Conservation (phyloP, 2,113 vertebrate genomes). For the Phrynocephalus versicolor region DNA sequence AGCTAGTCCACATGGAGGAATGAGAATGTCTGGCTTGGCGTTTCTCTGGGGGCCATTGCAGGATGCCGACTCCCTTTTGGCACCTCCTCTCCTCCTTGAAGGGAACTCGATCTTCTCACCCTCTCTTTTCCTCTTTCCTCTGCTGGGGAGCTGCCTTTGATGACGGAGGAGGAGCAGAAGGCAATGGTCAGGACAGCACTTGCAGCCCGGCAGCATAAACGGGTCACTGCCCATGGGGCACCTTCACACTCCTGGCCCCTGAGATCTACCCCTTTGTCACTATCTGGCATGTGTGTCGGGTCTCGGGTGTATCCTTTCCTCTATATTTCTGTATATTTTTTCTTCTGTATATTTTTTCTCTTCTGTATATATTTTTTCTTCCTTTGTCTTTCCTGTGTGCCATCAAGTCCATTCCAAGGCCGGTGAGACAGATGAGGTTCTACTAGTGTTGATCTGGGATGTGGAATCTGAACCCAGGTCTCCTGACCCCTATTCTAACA, state of each 20-base stretch:
- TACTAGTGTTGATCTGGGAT: too few relatives aligned
- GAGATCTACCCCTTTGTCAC: not conserved
- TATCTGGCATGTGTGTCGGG: not conserved
- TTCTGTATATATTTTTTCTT: not conserved
- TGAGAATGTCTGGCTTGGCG: not conserved
- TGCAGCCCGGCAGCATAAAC: constrained; percentile 54
- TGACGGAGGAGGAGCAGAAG: constrained; percentile 54
- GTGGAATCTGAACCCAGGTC: too few relatives aligned
- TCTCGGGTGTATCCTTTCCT: not conserved
- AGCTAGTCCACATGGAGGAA: not conserved
- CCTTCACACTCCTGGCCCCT: too few relatives aligned
- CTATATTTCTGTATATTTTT: not conserved
- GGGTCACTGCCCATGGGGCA: constrained; percentile 29
- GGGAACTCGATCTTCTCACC: not conserved
- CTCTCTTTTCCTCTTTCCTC: too few relatives aligned
- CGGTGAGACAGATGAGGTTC: too few relatives aligned
- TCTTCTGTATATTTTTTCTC: too few relatives aligned
- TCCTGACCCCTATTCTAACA: too few relatives aligned
- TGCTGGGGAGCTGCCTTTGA: not conserved
- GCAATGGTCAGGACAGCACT: constrained; percentile 45
- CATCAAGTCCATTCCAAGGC: too few relatives aligned
- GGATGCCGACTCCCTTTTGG: too few relatives aligned
- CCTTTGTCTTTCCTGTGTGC: too few relatives aligned
- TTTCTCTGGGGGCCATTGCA: not conserved
- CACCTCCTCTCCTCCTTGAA: not conserved